Percentiles rank a stretch among this genome's conserved stretches.
phyloP scores from a whole-genome alignment of 2,113 vertebrate species.

The Podarcis muralis region DNA sequence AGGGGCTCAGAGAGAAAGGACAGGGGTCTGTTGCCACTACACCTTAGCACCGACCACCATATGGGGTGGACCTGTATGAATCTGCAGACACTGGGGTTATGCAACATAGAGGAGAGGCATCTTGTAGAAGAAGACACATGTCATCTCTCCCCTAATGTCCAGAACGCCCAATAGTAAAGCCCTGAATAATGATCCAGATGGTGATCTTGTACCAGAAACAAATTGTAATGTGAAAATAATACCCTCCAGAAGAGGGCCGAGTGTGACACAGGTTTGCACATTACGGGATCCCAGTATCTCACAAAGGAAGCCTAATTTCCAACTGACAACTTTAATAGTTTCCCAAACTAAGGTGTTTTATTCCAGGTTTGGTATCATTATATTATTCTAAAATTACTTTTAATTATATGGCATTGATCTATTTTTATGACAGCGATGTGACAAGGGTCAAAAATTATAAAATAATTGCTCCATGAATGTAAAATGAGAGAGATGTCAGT shows the following conservation, averaged over 20 bases:
- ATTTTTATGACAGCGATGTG: slow-evolving; percentile 12
- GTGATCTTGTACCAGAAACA: neutral
- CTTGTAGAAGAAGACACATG: neutral
- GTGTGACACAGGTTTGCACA: neutral
- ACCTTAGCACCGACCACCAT: too few species aligned
- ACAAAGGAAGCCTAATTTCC: slow-evolving; percentile 6
- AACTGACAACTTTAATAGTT: slow-evolving; percentile 17
- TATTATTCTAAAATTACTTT: slow-evolving; percentile 47
- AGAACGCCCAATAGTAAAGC: neutral
- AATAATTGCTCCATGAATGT: neutral
- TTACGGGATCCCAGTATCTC: rapidly evolving
- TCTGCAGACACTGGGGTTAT: neutral
- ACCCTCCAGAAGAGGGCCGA: neutral
- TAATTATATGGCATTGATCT: slow-evolving; percentile 27
- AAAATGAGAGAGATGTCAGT: neutral
- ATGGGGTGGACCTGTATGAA: too few species aligned
- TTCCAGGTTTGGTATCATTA: slow-evolving; percentile 8
- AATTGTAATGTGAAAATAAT: too few species aligned
- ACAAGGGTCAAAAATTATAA: slow-evolving; percentile 43
- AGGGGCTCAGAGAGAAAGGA: too few species aligned
- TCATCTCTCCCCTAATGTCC: neutral
- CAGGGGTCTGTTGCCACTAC: too few species aligned
- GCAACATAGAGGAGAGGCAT: neutral
- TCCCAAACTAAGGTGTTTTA: slow-evolving; percentile 26
- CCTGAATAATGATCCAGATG: neutral